Percentiles rank a stretch among this genome's conserved stretches.
Conservation (phyloP, 2,888 invertebrate genomes). For the Elysia crispata region DNA sequence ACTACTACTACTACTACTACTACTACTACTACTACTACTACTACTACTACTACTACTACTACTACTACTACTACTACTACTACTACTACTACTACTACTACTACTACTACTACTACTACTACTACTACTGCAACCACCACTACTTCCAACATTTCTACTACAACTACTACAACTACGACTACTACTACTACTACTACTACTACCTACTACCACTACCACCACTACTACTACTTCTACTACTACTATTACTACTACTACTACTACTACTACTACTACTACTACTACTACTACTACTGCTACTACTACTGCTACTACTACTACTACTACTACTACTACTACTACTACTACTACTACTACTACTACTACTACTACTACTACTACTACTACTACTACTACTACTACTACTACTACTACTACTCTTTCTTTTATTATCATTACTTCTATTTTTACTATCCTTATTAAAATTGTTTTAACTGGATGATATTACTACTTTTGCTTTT, state of each 20-base stretch:
- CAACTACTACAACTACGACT: too few species aligned
- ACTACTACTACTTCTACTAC: background rate
- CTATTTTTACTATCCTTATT: background rate
- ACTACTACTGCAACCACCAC: too few species aligned
- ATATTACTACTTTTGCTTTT: too few species aligned
- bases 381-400: constrained; percentile 9
- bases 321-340: constrained; percentile 9
- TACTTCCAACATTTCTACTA: background rate
- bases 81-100: constrained; percentile 9
- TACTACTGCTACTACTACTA: constrained; percentile 4
- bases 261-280: constrained; percentile 9
- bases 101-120: constrained; percentile 9
- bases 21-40: constrained; percentile 9
- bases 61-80: constrained; percentile 9
- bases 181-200: too few species aligned
- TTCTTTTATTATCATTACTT: too few species aligned
- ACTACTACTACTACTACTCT: too few species aligned
- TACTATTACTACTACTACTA: constrained; percentile 1
- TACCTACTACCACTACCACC: too few species aligned
- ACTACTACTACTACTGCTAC: constrained; percentile 9
- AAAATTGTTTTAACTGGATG: background rate
- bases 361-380: constrained; percentile 9
- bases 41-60: constrained; percentile 9
- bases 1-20: constrained; percentile 9
- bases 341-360: constrained; percentile 9